phyloP scores from a whole-genome alignment of 1,140 invertebrate genomes.

The Leucophenga varia region DNA sequence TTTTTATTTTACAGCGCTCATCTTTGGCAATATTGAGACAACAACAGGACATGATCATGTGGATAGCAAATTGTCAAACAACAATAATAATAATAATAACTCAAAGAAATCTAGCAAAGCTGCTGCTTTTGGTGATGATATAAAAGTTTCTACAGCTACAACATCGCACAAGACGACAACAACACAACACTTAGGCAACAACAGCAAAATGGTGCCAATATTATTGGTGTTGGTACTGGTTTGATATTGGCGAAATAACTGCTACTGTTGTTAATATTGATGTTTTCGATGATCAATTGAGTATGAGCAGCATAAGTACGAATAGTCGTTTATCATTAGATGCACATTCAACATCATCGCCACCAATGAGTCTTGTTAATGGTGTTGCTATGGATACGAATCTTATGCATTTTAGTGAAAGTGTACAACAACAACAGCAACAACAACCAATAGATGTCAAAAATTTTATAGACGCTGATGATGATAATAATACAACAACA shows the following conservation, averaged over 20 bases:
- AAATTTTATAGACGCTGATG: background rate
- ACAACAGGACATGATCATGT: too few species aligned
- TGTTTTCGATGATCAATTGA: constrained; percentile 72
- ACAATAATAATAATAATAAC: constrained; percentile 28
- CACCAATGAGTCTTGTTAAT: constrained; percentile 60
- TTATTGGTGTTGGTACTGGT: constrained; percentile 8
- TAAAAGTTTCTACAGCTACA: constrained; percentile 6
- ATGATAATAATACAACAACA: background rate
- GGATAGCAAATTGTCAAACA: constrained; percentile 26
- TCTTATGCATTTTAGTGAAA: constrained; percentile 70
- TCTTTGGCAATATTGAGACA: constrained; percentile 26
- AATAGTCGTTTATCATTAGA: constrained; percentile 76
- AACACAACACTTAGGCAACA: background rate
- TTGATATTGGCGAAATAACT: constrained; percentile 23
- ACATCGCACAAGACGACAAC: constrained; percentile 11
- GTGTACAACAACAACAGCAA: constrained; percentile 11
- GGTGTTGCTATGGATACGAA: constrained; percentile 68
- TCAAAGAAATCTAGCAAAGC: constrained; percentile 3
- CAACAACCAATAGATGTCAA: too few species aligned
- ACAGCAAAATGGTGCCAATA: background rate
- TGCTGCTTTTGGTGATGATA: too few species aligned
- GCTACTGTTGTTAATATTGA: constrained; percentile 53
- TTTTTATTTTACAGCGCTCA: constrained; percentile 19
- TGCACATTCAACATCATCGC: constrained; percentile 69
- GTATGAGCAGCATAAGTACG: constrained; percentile 79